phyloP scores from a whole-genome alignment of 2,113 vertebrate genomes.

The Takifugu flavidus region DNA sequence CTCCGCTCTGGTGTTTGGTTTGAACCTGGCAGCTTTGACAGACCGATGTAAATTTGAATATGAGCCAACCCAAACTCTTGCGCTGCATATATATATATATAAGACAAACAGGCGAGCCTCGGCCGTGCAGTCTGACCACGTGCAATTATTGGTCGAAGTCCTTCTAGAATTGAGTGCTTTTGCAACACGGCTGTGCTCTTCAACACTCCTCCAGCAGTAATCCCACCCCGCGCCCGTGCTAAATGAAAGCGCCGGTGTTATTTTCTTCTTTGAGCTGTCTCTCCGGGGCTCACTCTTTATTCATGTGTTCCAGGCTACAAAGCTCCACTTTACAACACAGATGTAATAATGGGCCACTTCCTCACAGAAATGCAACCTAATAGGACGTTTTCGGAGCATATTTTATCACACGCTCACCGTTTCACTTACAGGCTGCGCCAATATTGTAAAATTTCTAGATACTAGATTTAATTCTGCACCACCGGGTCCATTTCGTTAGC shows the following conservation, averaged over 20 bases:
- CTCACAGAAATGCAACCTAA: neutral
- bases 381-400: neutral
- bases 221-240: neutral
- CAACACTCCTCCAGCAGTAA: neutral
- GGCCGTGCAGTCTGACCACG: too few species aligned
- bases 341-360: conserved; percentile 36
- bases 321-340: conserved; percentile 27
- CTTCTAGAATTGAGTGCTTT: neutral
- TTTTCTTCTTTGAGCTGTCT: conserved; percentile 19
- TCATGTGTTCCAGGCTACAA: conserved; percentile 44
- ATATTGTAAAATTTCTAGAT: neutral
- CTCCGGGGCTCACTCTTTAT: conserved; percentile 43
- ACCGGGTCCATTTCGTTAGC: neutral
- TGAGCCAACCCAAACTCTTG: neutral
- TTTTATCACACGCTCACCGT: neutral
- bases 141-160: too few species aligned
- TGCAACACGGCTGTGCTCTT: conserved; percentile 1
- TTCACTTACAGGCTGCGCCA: neutral
- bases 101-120: too few species aligned
- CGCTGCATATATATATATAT: too few species aligned
- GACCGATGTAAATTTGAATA: neutral
- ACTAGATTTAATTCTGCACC: neutral
- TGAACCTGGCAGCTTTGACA: too few species aligned
- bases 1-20: conserved; percentile 21
- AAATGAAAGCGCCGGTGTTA: conserved; percentile 10